phyloP scores from a whole-genome alignment of 2,113 vertebrate species.

The Platycercus adscitus region DNA sequence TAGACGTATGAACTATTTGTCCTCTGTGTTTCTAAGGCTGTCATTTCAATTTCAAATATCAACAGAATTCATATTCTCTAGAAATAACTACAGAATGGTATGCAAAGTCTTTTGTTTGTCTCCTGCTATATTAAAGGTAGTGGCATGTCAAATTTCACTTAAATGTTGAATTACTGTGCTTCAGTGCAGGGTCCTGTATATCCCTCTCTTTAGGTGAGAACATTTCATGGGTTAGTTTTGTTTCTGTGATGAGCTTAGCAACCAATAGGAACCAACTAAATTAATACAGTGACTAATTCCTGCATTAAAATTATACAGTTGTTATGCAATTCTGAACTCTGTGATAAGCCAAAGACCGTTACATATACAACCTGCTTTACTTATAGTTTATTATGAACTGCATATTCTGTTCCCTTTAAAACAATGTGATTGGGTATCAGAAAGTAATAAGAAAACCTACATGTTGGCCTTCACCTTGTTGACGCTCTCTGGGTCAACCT shows the following conservation, averaged over 20 bases:
- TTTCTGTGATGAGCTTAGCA: background rate
- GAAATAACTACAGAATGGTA: background rate
- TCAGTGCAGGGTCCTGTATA: background rate
- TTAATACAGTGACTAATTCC: background rate
- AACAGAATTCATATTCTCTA: background rate
- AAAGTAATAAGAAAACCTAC: background rate
- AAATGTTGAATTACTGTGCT: background rate
- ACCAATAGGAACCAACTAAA: background rate
- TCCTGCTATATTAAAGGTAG: background rate
- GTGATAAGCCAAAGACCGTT: background rate
- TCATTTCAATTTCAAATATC: background rate
- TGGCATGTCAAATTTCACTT: background rate
- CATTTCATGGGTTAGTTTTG: background rate
- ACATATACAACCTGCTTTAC: background rate
- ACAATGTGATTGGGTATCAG: rapidly evolving
- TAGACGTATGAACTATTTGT: rapidly evolving
- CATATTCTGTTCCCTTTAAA: background rate
- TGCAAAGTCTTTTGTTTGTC: background rate
- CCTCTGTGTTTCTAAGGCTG: background rate
- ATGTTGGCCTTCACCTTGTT: background rate
- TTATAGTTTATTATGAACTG: background rate
- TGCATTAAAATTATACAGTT: background rate
- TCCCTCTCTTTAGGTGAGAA: background rate
- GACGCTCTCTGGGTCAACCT: background rate
- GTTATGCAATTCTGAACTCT: background rate